Conservation (phyloP, 2,113 vertebrate genomes). For the Pseudopodoces humilis region DNA sequence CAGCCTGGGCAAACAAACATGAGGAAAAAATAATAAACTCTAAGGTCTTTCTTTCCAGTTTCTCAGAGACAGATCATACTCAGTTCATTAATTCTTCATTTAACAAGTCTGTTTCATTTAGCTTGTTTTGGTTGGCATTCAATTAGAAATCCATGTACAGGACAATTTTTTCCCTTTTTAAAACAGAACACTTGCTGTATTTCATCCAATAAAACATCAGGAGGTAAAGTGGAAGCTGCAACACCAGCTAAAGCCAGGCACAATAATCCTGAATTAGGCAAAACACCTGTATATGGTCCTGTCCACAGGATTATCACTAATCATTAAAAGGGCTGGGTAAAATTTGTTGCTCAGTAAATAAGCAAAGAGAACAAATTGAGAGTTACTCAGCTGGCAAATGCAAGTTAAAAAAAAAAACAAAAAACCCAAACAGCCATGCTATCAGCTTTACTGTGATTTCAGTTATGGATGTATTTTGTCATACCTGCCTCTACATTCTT, state of each 20-base stretch:
- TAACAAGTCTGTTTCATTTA: constrained; percentile 24
- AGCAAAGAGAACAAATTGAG: not conserved
- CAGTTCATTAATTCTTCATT: constrained; percentile 45
- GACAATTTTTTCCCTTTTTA: not conserved
- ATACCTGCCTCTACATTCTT: not conserved
- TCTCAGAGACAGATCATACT: not conserved
- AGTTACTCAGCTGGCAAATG: not conserved
- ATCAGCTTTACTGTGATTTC: not conserved
- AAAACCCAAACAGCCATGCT: not conserved
- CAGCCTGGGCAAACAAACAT: not conserved
- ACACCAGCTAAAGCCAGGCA: not conserved
- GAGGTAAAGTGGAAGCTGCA: constrained; percentile 15
- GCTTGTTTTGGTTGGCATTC: constrained; percentile 15
- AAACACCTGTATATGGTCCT: not conserved
- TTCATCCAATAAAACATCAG: not conserved
- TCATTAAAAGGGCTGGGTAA: not conserved
- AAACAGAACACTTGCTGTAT: not conserved
- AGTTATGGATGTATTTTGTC: not conserved
- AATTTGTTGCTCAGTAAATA: not conserved
- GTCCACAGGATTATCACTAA: not conserved
- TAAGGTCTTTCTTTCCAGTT: not conserved
- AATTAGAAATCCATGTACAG: not conserved
- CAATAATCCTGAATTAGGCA: not conserved
- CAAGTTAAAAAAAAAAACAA: not conserved
- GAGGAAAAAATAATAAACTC: constrained; percentile 8